These are phyloP conservation scores for Hypocryptadius cinnamomeus DNA, from an alignment of 2,113 vertebrate genomes.

Conservation along the genomic window DNA sequence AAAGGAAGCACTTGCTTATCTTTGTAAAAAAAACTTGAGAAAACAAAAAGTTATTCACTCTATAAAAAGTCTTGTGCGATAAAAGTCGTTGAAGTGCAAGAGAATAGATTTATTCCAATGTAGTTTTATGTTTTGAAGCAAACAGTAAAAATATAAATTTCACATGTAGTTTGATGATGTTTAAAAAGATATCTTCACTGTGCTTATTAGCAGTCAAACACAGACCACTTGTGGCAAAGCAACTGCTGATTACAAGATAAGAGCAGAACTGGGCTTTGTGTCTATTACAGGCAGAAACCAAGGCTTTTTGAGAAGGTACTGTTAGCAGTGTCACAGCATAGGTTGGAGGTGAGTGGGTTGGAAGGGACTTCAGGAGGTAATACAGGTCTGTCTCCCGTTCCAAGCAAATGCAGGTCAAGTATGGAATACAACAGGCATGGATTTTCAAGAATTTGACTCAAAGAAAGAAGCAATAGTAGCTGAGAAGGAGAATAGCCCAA, in stretches of 20 bases:
- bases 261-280: not conserved
- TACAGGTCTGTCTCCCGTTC: not conserved
- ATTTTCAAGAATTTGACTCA: not conserved
- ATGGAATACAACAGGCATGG: not conserved
- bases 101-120: not conserved
- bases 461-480: not conserved
- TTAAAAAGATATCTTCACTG: not conserved
- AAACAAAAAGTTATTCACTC: conserved; percentile 11
- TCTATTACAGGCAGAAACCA: not conserved
- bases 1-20: conserved; percentile 40
- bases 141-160: not conserved
- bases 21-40: not conserved
- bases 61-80: not conserved
- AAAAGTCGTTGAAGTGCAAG: not conserved
- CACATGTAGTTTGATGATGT: not conserved
- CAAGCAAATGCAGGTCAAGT: not conserved
- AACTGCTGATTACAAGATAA: not conserved
- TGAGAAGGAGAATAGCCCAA: not conserved
- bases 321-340: not conserved
- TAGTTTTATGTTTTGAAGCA: not conserved
- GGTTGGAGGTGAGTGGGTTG: not conserved
- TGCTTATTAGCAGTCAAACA: not conserved
- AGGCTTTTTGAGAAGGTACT: not conserved
- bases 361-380: not conserved
- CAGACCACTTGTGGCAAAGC: not conserved